phyloP scores from a whole-genome alignment of 2,888 invertebrate species.

The Drosophila nigricruria region DNA sequence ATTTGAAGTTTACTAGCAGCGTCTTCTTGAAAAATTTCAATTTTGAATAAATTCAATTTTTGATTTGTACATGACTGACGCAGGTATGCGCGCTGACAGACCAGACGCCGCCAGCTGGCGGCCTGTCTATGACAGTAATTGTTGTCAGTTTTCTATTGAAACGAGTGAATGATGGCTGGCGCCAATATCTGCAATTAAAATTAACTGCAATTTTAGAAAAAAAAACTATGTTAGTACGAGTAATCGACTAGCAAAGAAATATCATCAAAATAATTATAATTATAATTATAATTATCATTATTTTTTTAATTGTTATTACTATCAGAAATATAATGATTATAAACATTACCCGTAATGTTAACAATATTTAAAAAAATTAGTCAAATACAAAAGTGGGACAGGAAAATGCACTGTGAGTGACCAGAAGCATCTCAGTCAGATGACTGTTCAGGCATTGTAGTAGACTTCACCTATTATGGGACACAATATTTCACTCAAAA shows the following conservation, averaged over 20 bases:
- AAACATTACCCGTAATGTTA: too few relatives aligned
- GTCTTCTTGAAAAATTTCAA: slow-evolving; percentile 15
- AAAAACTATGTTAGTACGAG: not conserved
- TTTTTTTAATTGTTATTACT: not conserved
- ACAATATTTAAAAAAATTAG: too few relatives aligned
- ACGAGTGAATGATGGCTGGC: slow-evolving; percentile 74
- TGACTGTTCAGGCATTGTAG: not conserved
- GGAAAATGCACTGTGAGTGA: too few relatives aligned
- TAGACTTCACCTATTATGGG: not conserved
- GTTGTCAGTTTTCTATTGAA: slow-evolving; percentile 26
- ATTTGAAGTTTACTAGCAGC: slow-evolving; percentile 55
- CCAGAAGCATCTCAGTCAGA: too few relatives aligned
- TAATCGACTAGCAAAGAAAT: too few relatives aligned
- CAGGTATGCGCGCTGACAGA: slow-evolving; percentile 25
- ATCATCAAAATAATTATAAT: too few relatives aligned
- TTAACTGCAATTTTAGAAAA: not conserved
- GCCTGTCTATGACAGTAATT: not conserved
- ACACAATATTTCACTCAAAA: too few relatives aligned
- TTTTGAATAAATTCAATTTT: slow-evolving; percentile 59
- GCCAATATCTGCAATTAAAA: slow-evolving; percentile 63
- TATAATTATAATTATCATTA: too few relatives aligned
- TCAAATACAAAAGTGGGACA: too few relatives aligned
- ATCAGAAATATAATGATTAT: not conserved
- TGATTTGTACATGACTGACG: slow-evolving; percentile 35
- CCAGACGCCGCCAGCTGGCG: slow-evolving; percentile 1